Evolutionary conservation across 2,888 invertebrate species (phyloP).

Genomic region (Bellardia pandia): DNA sequence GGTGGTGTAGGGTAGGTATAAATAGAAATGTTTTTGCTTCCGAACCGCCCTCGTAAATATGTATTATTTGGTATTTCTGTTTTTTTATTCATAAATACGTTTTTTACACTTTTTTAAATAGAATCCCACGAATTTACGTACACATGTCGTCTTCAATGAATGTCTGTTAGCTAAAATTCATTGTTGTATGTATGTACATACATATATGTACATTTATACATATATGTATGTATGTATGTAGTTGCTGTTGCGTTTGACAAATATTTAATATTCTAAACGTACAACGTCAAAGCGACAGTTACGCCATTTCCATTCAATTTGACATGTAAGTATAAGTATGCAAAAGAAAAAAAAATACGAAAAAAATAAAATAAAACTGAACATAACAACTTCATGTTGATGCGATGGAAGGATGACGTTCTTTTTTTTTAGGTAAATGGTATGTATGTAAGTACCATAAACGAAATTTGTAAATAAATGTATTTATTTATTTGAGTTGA

Average conservation of each 20-base stretch:
- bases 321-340: constrained; percentile 40
- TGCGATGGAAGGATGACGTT: constrained; percentile 21
- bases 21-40: no score
- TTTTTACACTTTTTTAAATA: constrained; percentile 9
- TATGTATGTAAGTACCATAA: constrained; percentile 8
- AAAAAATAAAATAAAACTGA: constrained; percentile 6
- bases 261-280: constrained; percentile 77
- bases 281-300: constrained; percentile 80
- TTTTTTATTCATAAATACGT: not conserved
- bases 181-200: constrained; percentile 23
- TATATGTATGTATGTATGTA: not conserved
- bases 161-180: constrained; percentile 49
- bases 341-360: constrained; percentile 25
- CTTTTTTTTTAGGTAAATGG: constrained; percentile 7
- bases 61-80: not conserved
- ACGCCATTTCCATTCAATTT: constrained; percentile 76
- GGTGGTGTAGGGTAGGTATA: no score
- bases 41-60: not conserved
- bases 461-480: constrained; percentile 12
- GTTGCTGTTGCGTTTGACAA: constrained; percentile 45
- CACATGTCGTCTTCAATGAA: constrained; percentile 48
- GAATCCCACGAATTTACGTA: constrained; percentile 11
- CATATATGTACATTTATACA: no score
- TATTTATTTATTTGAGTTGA: not conserved
- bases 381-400: constrained; percentile 55